Evolutionary conservation across 2,797 vertebrate genomes (phyloP).

Genomic region (Ctenochaetus hawaiiensis): DNA sequence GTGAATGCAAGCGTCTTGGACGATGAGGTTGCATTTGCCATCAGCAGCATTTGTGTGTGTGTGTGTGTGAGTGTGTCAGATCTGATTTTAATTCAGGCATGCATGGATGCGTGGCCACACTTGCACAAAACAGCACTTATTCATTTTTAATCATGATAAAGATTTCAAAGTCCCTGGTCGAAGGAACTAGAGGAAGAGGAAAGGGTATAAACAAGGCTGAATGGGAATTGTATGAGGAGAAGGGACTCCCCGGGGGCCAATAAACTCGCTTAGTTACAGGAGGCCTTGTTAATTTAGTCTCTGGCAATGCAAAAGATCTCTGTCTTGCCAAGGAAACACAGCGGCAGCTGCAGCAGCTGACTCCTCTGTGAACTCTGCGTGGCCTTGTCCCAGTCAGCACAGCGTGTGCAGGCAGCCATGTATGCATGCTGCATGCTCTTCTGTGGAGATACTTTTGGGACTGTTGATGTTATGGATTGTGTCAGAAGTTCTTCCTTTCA

Average conservation of each 20-base stretch:
- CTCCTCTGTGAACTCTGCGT: slow-evolving; percentile 60
- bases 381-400: slow-evolving; percentile 45
- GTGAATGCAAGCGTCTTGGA: slow-evolving; percentile 16
- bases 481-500: neutral
- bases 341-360: slow-evolving; percentile 60
- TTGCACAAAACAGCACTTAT: slow-evolving; percentile 31
- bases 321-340: slow-evolving; percentile 50
- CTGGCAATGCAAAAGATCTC: slow-evolving; percentile 61
- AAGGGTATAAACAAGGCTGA: slow-evolving; percentile 66
- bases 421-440: neutral
- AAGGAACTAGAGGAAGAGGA: slow-evolving; percentile 49
- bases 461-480: neutral
- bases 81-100: slow-evolving; percentile 2
- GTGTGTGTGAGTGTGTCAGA: neutral
- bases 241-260: slow-evolving; percentile 66
- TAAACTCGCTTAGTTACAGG: slow-evolving; percentile 79
- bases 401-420: neutral
- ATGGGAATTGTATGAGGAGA: slow-evolving; percentile 65
- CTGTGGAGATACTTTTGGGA: slow-evolving; percentile 19
- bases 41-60: neutral
- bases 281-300: slow-evolving; percentile 75
- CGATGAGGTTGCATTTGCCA: slow-evolving; percentile 30
- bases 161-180: slow-evolving; percentile 24
- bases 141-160: slow-evolving; percentile 62
- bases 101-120: neutral